Conservation (phyloP, 2,888 invertebrate species). For the Protodeltote pygarga region DNA sequence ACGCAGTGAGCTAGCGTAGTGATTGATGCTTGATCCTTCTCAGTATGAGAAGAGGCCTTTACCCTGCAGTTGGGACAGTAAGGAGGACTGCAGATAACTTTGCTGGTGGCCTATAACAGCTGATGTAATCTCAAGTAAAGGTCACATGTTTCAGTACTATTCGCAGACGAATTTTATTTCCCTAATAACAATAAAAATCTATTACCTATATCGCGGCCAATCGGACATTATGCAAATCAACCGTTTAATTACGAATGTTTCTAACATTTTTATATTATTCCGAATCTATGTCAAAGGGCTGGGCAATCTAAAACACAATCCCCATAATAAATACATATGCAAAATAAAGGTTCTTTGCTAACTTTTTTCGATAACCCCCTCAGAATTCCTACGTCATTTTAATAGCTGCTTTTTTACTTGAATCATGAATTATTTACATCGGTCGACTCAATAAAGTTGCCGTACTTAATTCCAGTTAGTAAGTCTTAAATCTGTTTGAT, state of each 20-base stretch:
- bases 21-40: no score
- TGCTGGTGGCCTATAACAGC: no score
- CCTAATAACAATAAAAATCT: no score
- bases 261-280: neutral
- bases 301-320: neutral
- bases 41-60: no score
- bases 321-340: conserved; percentile 6
- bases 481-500: conserved; percentile 31
- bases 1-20: no score
- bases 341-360: conserved; percentile 2
- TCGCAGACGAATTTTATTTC: no score
- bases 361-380: conserved; percentile 7
- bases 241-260: no score
- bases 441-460: conserved; percentile 44
- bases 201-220: no score
- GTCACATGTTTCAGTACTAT: no score
- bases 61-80: no score
- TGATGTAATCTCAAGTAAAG: no score
- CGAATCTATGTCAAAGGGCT: neutral
- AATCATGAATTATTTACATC: conserved; percentile 54
- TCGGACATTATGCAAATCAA: neutral
- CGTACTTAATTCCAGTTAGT: conserved; percentile 44
- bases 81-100: no score
- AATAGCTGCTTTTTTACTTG: conserved; percentile 19
- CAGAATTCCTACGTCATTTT: conserved; percentile 28